phyloP scores from a whole-genome alignment of 2,888 invertebrate species.

The Rhogogaster chlorosoma region DNA sequence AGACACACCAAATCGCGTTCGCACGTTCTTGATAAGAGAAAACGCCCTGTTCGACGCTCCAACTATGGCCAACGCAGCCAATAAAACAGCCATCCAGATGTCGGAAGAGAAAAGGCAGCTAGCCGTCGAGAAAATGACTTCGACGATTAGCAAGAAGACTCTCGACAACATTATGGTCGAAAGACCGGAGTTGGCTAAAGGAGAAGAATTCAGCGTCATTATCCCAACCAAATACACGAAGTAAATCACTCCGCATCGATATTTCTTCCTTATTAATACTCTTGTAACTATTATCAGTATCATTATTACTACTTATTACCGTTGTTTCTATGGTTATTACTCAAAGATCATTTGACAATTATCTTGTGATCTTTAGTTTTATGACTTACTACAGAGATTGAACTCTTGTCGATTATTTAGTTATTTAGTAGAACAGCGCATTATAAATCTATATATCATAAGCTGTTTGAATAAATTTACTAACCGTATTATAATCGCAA shows the following conservation, averaged over 20 bases:
- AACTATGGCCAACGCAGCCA: neutral
- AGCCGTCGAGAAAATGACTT: neutral
- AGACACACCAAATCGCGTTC: constrained; percentile 41
- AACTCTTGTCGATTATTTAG: no score
- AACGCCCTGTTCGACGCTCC: neutral
- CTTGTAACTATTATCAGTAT: neutral
- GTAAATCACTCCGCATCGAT: neutral
- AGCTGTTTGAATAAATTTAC: no score
- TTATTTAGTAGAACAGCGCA: no score
- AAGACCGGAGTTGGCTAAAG: neutral
- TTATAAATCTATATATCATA: neutral
- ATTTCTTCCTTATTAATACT: neutral
- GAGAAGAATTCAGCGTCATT: neutral
- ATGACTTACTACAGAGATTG: no score
- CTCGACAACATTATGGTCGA: neutral
- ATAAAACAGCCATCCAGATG: neutral
- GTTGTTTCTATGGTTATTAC: neutral
- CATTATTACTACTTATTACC: neutral
- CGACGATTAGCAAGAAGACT: neutral
- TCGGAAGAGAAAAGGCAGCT: neutral
- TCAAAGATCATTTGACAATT: no score
- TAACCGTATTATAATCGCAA: neutral
- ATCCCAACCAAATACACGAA: neutral
- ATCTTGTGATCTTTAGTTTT: no score
- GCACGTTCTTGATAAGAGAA: neutral